phyloP scores from a whole-genome alignment of 2,113 vertebrate species.

The Irena cyanogastra region DNA sequence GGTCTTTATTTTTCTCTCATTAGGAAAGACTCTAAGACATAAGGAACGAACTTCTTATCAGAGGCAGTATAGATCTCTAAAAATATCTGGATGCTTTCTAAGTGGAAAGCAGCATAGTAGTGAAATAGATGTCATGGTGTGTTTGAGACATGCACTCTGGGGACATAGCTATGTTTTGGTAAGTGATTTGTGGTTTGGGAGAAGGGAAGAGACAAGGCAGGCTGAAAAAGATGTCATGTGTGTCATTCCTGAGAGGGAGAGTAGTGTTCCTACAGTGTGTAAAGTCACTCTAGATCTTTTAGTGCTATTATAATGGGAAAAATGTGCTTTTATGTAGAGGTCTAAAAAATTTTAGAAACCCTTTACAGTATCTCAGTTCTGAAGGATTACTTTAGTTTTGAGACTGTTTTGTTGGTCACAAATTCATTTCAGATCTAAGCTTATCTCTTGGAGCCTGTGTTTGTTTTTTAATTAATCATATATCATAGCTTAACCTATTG shows the following conservation, averaged over 20 bases:
- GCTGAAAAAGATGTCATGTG: neutral
- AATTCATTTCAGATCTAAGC: neutral
- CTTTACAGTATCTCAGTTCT: neutral
- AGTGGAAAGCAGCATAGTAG: neutral
- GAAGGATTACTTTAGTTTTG: neutral
- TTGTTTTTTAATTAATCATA: neutral
- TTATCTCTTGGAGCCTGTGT: neutral
- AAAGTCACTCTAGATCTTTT: neutral
- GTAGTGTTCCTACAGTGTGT: neutral
- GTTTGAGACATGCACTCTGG: neutral
- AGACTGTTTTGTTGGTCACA: neutral
- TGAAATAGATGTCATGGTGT: neutral
- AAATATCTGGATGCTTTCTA: neutral
- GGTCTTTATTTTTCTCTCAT: accelerated
- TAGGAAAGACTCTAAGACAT: neutral
- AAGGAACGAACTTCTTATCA: neutral
- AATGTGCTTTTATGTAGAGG: neutral
- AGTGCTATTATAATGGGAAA: neutral
- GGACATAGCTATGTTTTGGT: neutral
- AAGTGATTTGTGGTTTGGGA: neutral
- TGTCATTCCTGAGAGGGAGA: neutral
- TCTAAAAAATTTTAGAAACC: neutral
- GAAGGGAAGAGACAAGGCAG: neutral
- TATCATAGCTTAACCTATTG: neutral
- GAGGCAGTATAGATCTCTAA: neutral